These are phyloP conservation scores for Oophaga pumilio DNA, from an alignment of 2,113 vertebrate genomes.

Conservation along the genomic window DNA sequence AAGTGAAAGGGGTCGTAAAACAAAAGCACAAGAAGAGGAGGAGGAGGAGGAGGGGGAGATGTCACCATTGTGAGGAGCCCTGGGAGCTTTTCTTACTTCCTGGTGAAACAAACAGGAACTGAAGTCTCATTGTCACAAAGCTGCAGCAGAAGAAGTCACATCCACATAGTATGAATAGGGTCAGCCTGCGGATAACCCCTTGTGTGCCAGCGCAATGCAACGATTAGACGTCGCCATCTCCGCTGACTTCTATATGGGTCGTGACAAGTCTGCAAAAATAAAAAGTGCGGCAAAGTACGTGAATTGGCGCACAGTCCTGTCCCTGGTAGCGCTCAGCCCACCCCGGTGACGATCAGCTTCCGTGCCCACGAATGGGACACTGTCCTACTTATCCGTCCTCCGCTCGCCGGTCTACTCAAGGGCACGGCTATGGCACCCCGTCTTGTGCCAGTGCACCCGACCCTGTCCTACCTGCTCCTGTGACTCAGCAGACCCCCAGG, in stretches of 20 bases:
- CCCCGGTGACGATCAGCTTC: not conserved
- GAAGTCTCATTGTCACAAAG: constrained; percentile 13
- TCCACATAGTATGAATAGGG: not conserved
- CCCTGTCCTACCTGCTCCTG: constrained; percentile 30
- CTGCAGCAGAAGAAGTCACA: constrained; percentile 9
- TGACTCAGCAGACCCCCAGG: constrained; percentile 41
- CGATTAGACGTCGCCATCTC: not conserved
- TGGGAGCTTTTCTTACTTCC: constrained; percentile 28
- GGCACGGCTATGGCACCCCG: not conserved
- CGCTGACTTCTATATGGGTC: not conserved
- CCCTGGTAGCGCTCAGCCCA: not conserved
- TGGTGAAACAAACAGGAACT: constrained; percentile 48
- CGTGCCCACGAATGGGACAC: not conserved
- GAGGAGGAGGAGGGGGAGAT: too few species aligned
- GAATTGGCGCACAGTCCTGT: too few species aligned
- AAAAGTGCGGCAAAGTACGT: not conserved
- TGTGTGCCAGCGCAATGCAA: not conserved
- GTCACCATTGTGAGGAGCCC: not conserved
- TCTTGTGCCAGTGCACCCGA: not conserved
- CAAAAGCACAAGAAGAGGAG: too few species aligned
- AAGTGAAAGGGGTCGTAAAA: not conserved
- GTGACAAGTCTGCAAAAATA: too few species aligned
- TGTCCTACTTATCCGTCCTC: constrained; percentile 8
- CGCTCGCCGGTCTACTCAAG: not conserved
- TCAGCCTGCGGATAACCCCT: not conserved